These are phyloP conservation scores for Diarsia mendica DNA, from an alignment of 2,888 invertebrate species.

Conservation along the genomic window DNA sequence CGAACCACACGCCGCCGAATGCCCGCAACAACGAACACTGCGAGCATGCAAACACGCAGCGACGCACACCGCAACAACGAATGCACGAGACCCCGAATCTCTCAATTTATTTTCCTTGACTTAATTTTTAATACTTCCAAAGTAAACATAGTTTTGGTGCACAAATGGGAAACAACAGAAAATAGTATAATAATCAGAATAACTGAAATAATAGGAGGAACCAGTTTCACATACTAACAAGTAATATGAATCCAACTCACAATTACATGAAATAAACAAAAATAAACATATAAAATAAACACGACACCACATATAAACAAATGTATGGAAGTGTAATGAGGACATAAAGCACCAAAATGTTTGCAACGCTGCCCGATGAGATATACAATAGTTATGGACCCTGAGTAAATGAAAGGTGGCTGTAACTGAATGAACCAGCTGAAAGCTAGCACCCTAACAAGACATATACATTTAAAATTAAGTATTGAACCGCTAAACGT, in stretches of 20 bases:
- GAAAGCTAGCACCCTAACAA: neutral
- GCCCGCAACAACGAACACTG: no score
- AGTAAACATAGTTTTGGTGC: constrained; percentile 26
- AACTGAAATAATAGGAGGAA: constrained; percentile 18
- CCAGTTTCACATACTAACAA: constrained; percentile 1
- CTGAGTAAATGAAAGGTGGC: constrained; percentile 50
- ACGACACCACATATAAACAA: constrained; percentile 32
- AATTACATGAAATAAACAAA: constrained; percentile 4
- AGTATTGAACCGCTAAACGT: constrained; percentile 21
- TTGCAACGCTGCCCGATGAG: constrained; percentile 61
- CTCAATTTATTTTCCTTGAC: neutral
- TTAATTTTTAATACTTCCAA: constrained; percentile 24
- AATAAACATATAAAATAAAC: constrained; percentile 28
- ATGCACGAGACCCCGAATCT: no score
- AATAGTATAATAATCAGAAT: constrained; percentile 20
- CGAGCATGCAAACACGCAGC: no score
- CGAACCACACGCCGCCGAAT: no score
- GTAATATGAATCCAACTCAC: constrained; percentile 1
- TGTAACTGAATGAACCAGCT: constrained; percentile 17
- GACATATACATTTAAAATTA: constrained; percentile 1
- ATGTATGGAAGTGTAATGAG: constrained; percentile 32
- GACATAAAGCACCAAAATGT: constrained; percentile 33
- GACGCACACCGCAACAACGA: no score
- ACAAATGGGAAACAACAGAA: constrained; percentile 18
- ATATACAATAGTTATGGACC: constrained; percentile 10